A percentile compares a stretch with the other conserved stretches of the same genome.
Evolutionary conservation across 2,888 invertebrate genomes (phyloP).

Genomic region (Nemotelus pantherinus): DNA sequence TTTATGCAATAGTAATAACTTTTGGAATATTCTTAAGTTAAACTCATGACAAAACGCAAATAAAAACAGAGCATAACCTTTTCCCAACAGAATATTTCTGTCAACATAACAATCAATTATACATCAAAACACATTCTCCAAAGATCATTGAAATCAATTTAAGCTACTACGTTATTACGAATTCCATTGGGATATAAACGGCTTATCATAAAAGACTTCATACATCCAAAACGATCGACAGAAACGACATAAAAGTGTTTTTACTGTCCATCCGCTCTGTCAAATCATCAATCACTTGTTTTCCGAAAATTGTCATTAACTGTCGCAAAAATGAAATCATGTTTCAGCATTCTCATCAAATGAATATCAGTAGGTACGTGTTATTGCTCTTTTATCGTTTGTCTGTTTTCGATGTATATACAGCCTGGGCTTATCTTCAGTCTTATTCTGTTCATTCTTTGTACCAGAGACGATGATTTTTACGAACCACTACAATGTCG

Average conservation of each 20-base stretch:
- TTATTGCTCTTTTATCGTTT: conserved; percentile 37
- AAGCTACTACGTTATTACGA: not conserved
- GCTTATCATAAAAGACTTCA: conserved; percentile 40
- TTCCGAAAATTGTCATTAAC: conserved; percentile 40
- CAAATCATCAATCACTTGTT: conserved; percentile 43
- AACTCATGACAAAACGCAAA: too few species aligned
- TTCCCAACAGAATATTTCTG: too few species aligned
- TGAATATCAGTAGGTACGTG: conserved; percentile 27
- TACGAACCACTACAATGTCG: not conserved
- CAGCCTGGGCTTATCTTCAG: not conserved
- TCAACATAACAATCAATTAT: not conserved
- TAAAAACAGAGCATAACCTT: too few species aligned
- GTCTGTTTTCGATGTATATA: not conserved
- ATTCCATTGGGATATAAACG: conserved; percentile 29
- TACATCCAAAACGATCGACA: conserved; percentile 21
- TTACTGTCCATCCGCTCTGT: conserved; percentile 37
- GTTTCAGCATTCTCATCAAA: conserved; percentile 43
- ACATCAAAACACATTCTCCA: not conserved
- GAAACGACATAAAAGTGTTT: conserved; percentile 40
- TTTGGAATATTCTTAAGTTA: too few species aligned
- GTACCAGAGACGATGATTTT: not conserved
- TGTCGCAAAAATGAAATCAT: conserved; percentile 44
- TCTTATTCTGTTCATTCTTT: not conserved
- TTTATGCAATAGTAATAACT: too few species aligned
- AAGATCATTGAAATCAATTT: not conserved